Base-by-base conservation (phyloP, 2,113 vertebrate species). In the Hoplias malabaricus region DNA sequence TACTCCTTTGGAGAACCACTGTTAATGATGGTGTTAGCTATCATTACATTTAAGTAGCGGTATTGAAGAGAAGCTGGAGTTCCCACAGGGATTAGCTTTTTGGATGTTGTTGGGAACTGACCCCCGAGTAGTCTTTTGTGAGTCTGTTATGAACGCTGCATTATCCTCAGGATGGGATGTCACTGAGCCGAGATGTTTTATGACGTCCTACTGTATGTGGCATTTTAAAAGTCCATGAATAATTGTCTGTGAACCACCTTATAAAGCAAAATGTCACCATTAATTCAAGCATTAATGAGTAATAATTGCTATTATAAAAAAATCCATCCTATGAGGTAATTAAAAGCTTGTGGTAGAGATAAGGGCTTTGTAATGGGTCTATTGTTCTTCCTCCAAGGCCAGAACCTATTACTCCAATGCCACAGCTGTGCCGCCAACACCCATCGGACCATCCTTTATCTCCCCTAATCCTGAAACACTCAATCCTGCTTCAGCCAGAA, bases 271-370 rank as follows among this genome's bases (percentile, higher is more conserved):
- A 77, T 69, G 66, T 77, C 75, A 69, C 40, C 40, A 77, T 34
- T 27, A 42, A 69, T 69, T 77, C 66, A 77, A 12, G 56, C 75
- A 61, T 70, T 77, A 77, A 69, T 69, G 75, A 77, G 66, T 71
- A 63, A 70, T 78, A 70, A 63, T 78, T 71, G 76, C 56, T 63
- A 62, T 71, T 78, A 62, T 63, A 69, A 63, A 70, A 77, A 73
- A 77, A 69, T 63, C 67, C 76, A 68, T 63, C 76, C 76, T 78
- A 63, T 78, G 43, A 78, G 63, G 67, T 80, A 74, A 75, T 75
- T 69, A 63, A 63, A 75, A 75, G 79, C 65, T 80, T 75, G 67
- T 75, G 72, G 56, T 33, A 3, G 23, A 75, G 79, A 80, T 80
- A 80, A 80, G 66, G 43, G 50, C 34, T 75, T 73, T 75, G 67